These are phyloP conservation scores for Poicephalus gulielmi DNA, from an alignment of 2,113 vertebrate genomes.

Conservation along the genomic window DNA sequence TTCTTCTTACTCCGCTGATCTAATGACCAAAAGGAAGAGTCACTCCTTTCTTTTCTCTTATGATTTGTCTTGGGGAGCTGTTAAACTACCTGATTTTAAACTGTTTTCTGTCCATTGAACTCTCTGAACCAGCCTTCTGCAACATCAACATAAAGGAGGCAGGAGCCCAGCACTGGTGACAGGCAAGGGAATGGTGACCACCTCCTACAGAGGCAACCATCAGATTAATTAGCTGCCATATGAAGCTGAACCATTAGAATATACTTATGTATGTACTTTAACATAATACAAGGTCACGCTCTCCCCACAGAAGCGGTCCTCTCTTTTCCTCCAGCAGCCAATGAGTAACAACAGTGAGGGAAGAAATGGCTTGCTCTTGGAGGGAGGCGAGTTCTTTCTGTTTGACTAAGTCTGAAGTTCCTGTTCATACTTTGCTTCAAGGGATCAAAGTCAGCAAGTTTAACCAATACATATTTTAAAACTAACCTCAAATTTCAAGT, in stretches of 20 bases:
- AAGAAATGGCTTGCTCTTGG: background rate
- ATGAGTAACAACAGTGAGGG: accelerated
- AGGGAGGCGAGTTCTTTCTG: background rate
- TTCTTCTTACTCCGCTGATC: background rate
- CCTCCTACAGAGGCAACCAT: background rate
- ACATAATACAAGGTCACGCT: background rate
- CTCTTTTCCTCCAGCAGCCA: background rate
- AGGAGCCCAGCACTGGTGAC: background rate
- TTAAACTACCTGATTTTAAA: background rate
- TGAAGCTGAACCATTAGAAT: background rate
- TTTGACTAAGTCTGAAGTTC: background rate
- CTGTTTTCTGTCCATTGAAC: background rate
- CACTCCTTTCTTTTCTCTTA: background rate
- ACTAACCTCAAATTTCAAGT: background rate
- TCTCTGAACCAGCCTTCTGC: background rate
- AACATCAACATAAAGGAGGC: background rate
- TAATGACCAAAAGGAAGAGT: background rate
- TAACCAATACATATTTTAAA: background rate
- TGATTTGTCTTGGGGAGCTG: background rate
- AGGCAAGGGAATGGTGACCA: background rate
- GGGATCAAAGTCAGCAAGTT: background rate
- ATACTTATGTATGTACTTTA: background rate
- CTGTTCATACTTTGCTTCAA: background rate
- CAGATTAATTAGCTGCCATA: background rate
- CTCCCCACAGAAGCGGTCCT: background rate